Evolutionary conservation across 2,888 invertebrate genomes (phyloP).

Genomic region (Trichogramma dendrolimi): DNA sequence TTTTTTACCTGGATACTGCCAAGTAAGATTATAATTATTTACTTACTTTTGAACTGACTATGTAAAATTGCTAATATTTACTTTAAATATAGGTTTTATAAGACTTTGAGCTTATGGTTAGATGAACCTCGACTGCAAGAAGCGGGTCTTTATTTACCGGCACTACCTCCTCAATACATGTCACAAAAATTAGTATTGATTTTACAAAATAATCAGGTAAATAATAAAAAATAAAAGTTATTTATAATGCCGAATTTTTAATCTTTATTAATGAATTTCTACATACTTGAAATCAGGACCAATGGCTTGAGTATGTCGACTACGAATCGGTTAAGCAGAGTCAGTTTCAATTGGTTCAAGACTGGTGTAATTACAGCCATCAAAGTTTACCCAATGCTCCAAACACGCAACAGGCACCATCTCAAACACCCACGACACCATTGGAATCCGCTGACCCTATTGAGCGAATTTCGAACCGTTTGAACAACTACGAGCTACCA

Average conservation of each 20-base stretch:
- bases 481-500: constrained; percentile 65
- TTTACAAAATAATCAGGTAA: constrained; percentile 60
- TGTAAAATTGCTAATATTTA: constrained; percentile 13
- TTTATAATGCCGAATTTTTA: neutral
- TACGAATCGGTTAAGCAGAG: constrained; percentile 56
- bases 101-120: constrained; percentile 69
- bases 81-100: constrained; percentile 55
- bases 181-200: constrained; percentile 61
- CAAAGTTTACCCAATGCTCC: neutral
- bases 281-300: constrained; percentile 46
- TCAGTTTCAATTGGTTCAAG: constrained; percentile 55
- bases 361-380: constrained; percentile 51
- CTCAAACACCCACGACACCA: constrained; percentile 35
- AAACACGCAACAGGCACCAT: constrained; percentile 6
- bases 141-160: constrained; percentile 61
- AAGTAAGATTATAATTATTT: constrained; percentile 36
- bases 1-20: constrained; percentile 46
- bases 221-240: constrained; percentile 12
- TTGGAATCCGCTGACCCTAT: constrained; percentile 51
- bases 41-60: neutral
- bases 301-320: constrained; percentile 68
- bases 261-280: neutral
- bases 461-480: constrained; percentile 57
- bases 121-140: constrained; percentile 74
- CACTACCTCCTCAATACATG: constrained; percentile 71